Evolutionary conservation across 1,140 invertebrate species (phyloP).

Genomic region (Rhyzopertha dominica): DNA sequence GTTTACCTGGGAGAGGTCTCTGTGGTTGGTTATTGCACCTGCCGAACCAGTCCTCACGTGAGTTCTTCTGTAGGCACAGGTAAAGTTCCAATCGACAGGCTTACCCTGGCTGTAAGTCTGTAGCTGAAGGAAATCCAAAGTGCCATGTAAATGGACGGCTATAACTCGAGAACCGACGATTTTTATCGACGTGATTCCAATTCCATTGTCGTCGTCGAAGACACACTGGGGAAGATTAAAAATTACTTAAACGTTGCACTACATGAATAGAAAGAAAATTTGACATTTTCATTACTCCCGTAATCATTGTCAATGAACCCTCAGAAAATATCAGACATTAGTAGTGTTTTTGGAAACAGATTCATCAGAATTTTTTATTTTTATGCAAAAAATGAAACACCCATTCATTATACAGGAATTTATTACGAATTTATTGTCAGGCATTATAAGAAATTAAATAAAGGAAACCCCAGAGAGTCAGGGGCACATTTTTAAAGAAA

Average conservation of each 20-base stretch:
- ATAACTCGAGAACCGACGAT: constrained; percentile 66
- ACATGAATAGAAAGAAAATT: neutral
- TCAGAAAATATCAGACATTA: no score
- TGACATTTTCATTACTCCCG: neutral
- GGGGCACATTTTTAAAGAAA: no score
- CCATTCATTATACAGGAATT: no score
- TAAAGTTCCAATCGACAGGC: constrained; percentile 71
- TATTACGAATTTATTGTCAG: no score
- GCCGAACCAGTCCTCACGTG: constrained; percentile 72
- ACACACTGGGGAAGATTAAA: constrained; percentile 56
- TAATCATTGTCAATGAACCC: neutral
- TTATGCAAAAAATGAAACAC: no score
- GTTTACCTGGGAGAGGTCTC: constrained; percentile 8
- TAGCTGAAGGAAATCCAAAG: constrained; percentile 75
- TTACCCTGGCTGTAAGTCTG: constrained; percentile 69
- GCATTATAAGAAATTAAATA: no score
- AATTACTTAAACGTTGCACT: constrained; percentile 6
- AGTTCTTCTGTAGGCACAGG: constrained; percentile 65
- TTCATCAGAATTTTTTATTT: no score
- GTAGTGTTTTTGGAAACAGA: no score
- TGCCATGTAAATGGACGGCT: constrained; percentile 75
- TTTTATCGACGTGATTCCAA: constrained; percentile 71
- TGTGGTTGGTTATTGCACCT: constrained; percentile 52
- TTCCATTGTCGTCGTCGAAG: constrained; percentile 63
- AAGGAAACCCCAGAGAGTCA: no score